Conservation (phyloP, 2,797 vertebrate species). For the Lepidocolaptes lacrymiger region DNA sequence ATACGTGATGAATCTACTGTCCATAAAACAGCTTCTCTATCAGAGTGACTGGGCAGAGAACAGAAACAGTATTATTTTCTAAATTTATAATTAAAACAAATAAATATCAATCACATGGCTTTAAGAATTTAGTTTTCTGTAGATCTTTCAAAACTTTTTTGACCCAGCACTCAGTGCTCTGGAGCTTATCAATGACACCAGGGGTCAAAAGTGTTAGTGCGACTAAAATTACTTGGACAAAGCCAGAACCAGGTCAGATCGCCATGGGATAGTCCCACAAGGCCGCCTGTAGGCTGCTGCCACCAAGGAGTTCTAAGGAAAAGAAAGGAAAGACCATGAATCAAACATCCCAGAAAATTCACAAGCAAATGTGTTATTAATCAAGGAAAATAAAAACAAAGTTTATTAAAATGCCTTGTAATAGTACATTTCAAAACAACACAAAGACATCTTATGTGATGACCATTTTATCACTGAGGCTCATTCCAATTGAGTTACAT, state of each 20-base stretch:
- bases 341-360: slow-evolving; percentile 87
- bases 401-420: slow-evolving; percentile 91
- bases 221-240: slow-evolving; percentile 89
- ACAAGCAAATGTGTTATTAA: slow-evolving; percentile 94
- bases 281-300: slow-evolving; percentile 83
- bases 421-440: slow-evolving; percentile 82
- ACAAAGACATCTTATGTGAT: slow-evolving; percentile 77
- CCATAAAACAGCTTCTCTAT: background rate
- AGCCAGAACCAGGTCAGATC: slow-evolving; percentile 88
- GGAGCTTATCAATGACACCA: slow-evolving; percentile 80
- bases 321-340: slow-evolving; percentile 88
- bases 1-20: background rate
- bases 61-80: slow-evolving; percentile 43
- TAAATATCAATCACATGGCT: slow-evolving; percentile 56
- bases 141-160: slow-evolving; percentile 73
- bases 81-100: slow-evolving; percentile 55
- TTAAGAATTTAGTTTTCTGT: slow-evolving; percentile 62
- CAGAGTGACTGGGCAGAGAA: background rate
- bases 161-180: slow-evolving; percentile 66
- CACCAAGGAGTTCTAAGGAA: slow-evolving; percentile 91
- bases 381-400: slow-evolving; percentile 94
- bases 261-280: slow-evolving; percentile 87
- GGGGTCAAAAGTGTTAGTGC: slow-evolving; percentile 79
- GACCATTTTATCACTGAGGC: slow-evolving; percentile 70
- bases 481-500: slow-evolving; percentile 71